Conservation (phyloP, 2,797 vertebrate species). For the Xyrichtys novacula region DNA sequence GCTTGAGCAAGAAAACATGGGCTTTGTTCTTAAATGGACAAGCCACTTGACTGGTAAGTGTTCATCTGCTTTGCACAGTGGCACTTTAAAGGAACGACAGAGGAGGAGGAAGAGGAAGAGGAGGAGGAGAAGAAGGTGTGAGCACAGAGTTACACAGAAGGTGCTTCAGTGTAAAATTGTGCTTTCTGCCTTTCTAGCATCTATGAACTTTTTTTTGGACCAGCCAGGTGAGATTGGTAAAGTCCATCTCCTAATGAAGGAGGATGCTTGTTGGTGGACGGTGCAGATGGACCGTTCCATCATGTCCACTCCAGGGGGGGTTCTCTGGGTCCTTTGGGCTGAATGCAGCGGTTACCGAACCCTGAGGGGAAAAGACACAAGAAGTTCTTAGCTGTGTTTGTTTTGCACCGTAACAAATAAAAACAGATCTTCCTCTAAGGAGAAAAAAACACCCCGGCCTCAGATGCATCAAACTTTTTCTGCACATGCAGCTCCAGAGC, state of each 20-base stretch:
- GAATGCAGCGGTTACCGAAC: slow-evolving; percentile 92
- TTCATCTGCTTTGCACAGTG: slow-evolving; percentile 79
- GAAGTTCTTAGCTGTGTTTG: slow-evolving; percentile 17
- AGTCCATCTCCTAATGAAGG: slow-evolving; percentile 52
- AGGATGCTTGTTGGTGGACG: slow-evolving; percentile 34
- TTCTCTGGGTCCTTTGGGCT: slow-evolving; percentile 92
- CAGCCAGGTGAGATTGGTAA: slow-evolving; percentile 57
- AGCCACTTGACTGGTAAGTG: slow-evolving; percentile 49
- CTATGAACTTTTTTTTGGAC: slow-evolving; percentile 58
- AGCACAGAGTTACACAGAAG: slow-evolving; percentile 26
- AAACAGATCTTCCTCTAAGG: neutral
- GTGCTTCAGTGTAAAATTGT: slow-evolving; percentile 57
- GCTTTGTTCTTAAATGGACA: slow-evolving; percentile 57
- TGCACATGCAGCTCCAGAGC: slow-evolving; percentile 28
- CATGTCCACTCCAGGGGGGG: slow-evolving; percentile 94
- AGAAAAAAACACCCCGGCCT: slow-evolving; percentile 2
- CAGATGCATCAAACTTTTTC: slow-evolving; percentile 28
- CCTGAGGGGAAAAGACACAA: slow-evolving; percentile 78
- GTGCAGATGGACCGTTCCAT: slow-evolving; percentile 69
- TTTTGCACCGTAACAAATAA: slow-evolving; percentile 5
- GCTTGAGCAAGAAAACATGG: slow-evolving; percentile 44
- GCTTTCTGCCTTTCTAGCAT: slow-evolving; percentile 52
- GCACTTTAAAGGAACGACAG: slow-evolving; percentile 78
- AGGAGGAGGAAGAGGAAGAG: slow-evolving; percentile 45
- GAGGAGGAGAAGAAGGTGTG: slow-evolving; percentile 30